These are phyloP conservation scores for Varecia variegata DNA, from an alignment of 2,797 vertebrate genomes.

Conservation along the genomic window DNA sequence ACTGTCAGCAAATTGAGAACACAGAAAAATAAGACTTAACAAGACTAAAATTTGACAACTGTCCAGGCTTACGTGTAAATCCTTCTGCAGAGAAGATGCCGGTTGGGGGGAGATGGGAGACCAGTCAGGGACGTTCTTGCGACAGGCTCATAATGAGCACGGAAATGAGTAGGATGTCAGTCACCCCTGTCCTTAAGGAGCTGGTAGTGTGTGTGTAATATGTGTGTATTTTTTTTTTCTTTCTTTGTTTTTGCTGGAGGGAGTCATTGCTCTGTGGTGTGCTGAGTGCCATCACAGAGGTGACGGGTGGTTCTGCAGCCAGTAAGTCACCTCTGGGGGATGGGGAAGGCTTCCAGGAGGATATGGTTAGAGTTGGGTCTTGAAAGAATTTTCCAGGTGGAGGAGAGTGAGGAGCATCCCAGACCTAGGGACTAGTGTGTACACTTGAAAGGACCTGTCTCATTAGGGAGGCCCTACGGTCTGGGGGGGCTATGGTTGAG, in stretches of 20 bases:
- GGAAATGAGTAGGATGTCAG: neutral
- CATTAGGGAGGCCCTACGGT: neutral
- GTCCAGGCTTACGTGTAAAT: neutral
- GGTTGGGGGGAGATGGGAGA: neutral
- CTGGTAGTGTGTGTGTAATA: neutral
- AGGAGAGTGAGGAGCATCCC: neutral
- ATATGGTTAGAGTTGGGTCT: neutral
- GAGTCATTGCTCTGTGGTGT: neutral
- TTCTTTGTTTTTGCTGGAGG: neutral
- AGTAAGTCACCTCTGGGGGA: neutral
- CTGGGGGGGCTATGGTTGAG: neutral
- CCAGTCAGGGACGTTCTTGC: neutral
- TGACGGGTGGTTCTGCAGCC: neutral
- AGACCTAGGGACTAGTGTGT: neutral
- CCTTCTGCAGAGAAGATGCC: neutral
- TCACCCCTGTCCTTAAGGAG: neutral
- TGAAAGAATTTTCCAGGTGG: neutral
- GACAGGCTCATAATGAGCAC: neutral
- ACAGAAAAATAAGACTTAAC: neutral
- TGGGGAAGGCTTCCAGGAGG: neutral
- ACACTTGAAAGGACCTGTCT: fast-evolving
- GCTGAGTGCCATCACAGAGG: neutral
- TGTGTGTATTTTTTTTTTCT: no score
- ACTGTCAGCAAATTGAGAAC: neutral
- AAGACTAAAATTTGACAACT: neutral